Evolutionary conservation across 1,140 invertebrate genomes (phyloP).

Genomic region (Sinonovacula constricta): DNA sequence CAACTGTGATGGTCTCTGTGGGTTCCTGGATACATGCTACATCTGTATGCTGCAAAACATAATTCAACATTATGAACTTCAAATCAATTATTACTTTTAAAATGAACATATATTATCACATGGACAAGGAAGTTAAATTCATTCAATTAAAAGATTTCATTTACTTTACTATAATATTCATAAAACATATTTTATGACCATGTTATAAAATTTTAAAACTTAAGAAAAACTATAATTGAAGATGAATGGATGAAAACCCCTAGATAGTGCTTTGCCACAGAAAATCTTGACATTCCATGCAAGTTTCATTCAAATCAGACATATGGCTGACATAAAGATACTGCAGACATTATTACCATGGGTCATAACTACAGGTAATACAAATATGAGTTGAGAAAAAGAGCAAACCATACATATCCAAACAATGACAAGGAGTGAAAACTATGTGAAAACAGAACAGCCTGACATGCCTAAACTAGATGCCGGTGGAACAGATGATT

Average conservation of each 20-base stretch:
- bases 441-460: too few species aligned
- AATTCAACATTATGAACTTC: not conserved
- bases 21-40: slow-evolving; percentile 59
- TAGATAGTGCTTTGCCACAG: too few species aligned
- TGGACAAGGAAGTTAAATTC: not conserved
- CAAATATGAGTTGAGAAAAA: not conserved
- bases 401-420: too few species aligned
- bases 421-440: too few species aligned
- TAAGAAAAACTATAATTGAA: too few species aligned
- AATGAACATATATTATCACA: not conserved
- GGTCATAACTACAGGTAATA: not conserved
- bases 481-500: too few species aligned
- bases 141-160: not conserved
- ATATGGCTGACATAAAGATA: too few species aligned
- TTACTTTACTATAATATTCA: not conserved
- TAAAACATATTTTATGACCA: not conserved
- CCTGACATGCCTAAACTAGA: too few species aligned
- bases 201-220: slow-evolving; percentile 2
- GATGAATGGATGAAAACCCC: too few species aligned
- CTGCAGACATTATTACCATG: slow-evolving; percentile 1
- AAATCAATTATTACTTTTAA: not conserved
- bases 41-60: slow-evolving; percentile 60
- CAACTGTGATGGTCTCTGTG: slow-evolving; percentile 70
- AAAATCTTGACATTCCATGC: too few species aligned
- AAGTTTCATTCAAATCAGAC: too few species aligned